These are phyloP conservation scores for Acanthoscelides obtectus DNA, from an alignment of 2,888 invertebrate species.

Conservation along the genomic window DNA sequence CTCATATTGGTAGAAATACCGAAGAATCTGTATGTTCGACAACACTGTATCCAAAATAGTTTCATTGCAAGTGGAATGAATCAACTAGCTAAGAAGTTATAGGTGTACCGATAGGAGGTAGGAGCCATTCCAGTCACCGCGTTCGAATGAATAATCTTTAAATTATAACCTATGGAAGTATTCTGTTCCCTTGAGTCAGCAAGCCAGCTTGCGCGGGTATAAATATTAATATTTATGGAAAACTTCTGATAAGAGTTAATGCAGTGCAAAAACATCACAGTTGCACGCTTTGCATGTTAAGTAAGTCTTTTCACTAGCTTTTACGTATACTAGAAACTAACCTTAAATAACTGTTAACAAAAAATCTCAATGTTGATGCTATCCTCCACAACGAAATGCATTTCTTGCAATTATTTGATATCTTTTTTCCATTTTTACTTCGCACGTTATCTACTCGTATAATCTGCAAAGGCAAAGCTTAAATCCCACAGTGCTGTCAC, in stretches of 20 bases:
- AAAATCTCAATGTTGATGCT: neutral
- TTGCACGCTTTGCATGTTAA: conserved; percentile 19
- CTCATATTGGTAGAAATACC: no score
- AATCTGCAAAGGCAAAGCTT: no score
- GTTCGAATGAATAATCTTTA: neutral
- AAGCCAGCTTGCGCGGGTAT: neutral
- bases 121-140: neutral
- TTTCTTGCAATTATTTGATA: neutral
- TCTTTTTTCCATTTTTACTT: no score
- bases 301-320: conserved; percentile 9
- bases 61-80: no score
- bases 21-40: no score
- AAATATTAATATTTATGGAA: conserved; percentile 20
- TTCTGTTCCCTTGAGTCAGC: neutral
- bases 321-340: neutral
- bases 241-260: conserved; percentile 15
- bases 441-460: no score
- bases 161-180: neutral
- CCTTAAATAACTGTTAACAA: neutral
- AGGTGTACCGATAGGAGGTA: neutral
- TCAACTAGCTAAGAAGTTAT: neutral
- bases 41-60: no score
- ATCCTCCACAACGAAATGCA: neutral
- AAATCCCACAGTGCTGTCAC: no score
- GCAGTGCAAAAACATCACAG: conserved; percentile 15